A percentile compares a stretch with the other conserved stretches of the same genome.
Evolutionary conservation across 2,888 invertebrate species (phyloP).

Genomic region (Dicroscelio sp.): DNA sequence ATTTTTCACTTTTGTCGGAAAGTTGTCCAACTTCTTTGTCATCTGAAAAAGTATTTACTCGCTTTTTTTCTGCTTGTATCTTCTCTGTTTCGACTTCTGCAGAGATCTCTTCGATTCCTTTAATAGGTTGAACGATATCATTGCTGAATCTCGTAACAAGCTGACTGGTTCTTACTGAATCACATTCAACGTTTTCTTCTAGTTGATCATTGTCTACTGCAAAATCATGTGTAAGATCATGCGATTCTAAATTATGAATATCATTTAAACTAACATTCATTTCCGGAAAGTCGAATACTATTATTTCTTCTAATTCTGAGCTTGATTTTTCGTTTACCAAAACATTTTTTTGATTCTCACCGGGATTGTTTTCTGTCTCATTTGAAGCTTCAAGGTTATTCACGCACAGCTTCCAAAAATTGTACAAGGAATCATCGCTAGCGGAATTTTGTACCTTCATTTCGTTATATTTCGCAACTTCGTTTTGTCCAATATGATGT

Average conservation of each 20-base stretch:
- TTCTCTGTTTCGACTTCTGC: background rate
- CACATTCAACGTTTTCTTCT: background rate
- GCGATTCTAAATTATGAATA: background rate
- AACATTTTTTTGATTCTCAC: background rate
- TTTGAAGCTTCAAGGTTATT: slow-evolving; percentile 28
- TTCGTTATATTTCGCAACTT: slow-evolving; percentile 16
- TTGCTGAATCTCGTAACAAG: background rate
- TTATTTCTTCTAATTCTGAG: background rate
- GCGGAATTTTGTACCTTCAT: background rate
- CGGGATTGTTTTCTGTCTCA: background rate
- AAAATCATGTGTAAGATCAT: background rate
- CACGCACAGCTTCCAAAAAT: slow-evolving; percentile 35
- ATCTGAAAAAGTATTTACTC: no score
- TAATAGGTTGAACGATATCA: background rate
- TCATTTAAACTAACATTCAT: background rate
- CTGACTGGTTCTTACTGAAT: background rate
- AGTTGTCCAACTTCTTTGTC: background rate
- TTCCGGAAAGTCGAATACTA: slow-evolving; percentile 2
- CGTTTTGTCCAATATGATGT: slow-evolving; percentile 11
- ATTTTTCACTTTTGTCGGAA: background rate
- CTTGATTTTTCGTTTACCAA: background rate
- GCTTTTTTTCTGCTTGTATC: background rate
- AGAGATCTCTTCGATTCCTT: background rate
- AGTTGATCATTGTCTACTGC: background rate
- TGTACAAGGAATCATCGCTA: slow-evolving; percentile 31